A percentile compares a stretch with the other conserved stretches of the same genome.
Evolutionary conservation across 1,140 invertebrate genomes (phyloP).

Genomic region (Nixonia krombeini): DNA sequence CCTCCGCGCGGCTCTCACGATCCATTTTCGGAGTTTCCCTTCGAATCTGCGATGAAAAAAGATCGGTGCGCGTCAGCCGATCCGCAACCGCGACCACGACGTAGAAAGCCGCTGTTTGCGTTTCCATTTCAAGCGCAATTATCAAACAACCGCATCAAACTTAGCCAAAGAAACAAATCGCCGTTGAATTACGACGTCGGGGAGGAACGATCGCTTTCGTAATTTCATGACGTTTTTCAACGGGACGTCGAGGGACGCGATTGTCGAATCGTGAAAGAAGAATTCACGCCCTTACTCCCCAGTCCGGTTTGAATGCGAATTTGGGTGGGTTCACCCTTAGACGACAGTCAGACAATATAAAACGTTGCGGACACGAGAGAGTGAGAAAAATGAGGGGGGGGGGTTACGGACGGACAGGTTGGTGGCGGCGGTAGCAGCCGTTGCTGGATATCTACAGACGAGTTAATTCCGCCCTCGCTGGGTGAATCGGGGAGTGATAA

Average conservation of each 20-base stretch:
- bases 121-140: not conserved
- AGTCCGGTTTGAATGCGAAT: constrained; percentile 11
- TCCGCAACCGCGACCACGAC: no score
- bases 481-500: constrained; percentile 22
- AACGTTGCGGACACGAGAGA: constrained; percentile 21
- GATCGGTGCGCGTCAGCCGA: not conserved
- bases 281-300: constrained; percentile 33
- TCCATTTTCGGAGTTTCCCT: constrained; percentile 43
- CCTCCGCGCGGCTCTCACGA: constrained; percentile 48
- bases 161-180: constrained; percentile 12
- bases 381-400: constrained; percentile 27
- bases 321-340: constrained; percentile 33
- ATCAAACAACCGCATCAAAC: not conserved
- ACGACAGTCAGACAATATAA: constrained; percentile 41
- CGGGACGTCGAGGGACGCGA: no score
- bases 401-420: constrained; percentile 6
- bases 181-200: no score
- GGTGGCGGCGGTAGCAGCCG: no score
- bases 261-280: constrained; percentile 39
- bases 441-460: constrained; percentile 65
- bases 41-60: constrained; percentile 19
- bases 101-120: not conserved
- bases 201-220: no score
- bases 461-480: constrained; percentile 68
- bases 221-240: no score